Percentiles rank a stretch among this genome's conserved stretches.
phyloP scores from a whole-genome alignment of 2,888 invertebrate genomes.

The Drosophila planitibia region DNA sequence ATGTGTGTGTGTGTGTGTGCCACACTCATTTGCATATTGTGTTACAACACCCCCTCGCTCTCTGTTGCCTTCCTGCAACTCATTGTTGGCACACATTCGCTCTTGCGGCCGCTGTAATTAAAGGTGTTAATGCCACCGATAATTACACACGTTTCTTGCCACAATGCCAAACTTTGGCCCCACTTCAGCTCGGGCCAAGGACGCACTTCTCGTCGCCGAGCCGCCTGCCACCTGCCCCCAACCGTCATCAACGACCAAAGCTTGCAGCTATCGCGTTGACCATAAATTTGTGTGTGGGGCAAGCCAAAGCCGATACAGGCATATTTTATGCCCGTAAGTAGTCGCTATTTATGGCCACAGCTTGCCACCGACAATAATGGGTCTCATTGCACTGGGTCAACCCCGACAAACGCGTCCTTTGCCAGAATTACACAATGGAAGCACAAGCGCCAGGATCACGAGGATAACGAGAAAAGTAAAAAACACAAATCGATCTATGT shows the following conservation, averaged over 20 bases:
- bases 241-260: background rate
- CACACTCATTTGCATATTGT: slow-evolving; percentile 65
- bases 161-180: slow-evolving; percentile 14
- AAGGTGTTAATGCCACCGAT: slow-evolving; percentile 79
- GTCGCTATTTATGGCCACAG: slow-evolving; percentile 51
- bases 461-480: background rate
- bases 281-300: slow-evolving; percentile 60
- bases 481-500: background rate
- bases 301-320: slow-evolving; percentile 44
- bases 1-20: background rate
- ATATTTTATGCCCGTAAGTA: slow-evolving; percentile 69
- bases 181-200: slow-evolving; percentile 27
- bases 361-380: slow-evolving; percentile 30
- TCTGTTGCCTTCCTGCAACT: background rate
- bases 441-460: background rate
- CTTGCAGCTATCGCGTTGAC: slow-evolving; percentile 56
- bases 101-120: slow-evolving; percentile 65
- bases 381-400: slow-evolving; percentile 36
- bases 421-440: background rate
- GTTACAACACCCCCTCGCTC: slow-evolving; percentile 15
- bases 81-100: slow-evolving; percentile 64
- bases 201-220: background rate
- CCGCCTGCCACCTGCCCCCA: background rate
- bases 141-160: slow-evolving; percentile 60
- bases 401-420: too few relatives aligned